Evolutionary conservation across 2,113 vertebrate genomes (phyloP), one percentile per base, ranked within the genome.

Genomic region (Hoplias malabaricus): DNA sequence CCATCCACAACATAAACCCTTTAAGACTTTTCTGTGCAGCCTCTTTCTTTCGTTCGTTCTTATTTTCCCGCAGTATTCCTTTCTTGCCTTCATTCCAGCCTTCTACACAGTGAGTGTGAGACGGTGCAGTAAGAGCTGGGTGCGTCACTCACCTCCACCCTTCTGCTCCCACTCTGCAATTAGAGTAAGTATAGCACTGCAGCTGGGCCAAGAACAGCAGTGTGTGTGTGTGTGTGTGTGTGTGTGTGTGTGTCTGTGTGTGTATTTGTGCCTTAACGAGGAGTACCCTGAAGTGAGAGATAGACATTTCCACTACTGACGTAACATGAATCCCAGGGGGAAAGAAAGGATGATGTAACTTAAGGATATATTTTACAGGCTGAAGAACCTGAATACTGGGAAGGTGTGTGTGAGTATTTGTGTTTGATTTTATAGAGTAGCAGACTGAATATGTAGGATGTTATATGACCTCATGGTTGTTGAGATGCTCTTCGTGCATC

Each of bases 111-210:
- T 36, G 59, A 8, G 34, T 63, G 19, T 63, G 31, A 70, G 66
- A 16, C 67, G 31, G 65, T 29, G 65, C 38, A 27, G 40, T 68
- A 71, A 78, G 76, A 62, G 67, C 42, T 46, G 67, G 75, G 75
- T 62, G 66, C 67, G 42, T 70, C 76, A 78, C 21, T 70, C 57
- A 70, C 67, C 67, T 78, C 75, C 75, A 69, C 66, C 75, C 75
- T 77, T 40, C 67, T 70, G 67, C 76, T 70, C 67, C 33, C 67
- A 3, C 54, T 50, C 25, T 78, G 36, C 76, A 78, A 70, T 78
- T 78, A 78, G 16, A 63, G 56, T 78, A 78, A 78, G 67, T 78
- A 78, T 71, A 78, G 76, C 76, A 78, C 68, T 40, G 76, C 76
- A 78, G 76, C 56, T 77, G 66, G 42, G 63, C 34, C 59, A 63